A percentile compares a stretch with the other conserved stretches of the same genome.
Conservation (phyloP, 2,113 vertebrate genomes). For the Stercorarius parasiticus region DNA sequence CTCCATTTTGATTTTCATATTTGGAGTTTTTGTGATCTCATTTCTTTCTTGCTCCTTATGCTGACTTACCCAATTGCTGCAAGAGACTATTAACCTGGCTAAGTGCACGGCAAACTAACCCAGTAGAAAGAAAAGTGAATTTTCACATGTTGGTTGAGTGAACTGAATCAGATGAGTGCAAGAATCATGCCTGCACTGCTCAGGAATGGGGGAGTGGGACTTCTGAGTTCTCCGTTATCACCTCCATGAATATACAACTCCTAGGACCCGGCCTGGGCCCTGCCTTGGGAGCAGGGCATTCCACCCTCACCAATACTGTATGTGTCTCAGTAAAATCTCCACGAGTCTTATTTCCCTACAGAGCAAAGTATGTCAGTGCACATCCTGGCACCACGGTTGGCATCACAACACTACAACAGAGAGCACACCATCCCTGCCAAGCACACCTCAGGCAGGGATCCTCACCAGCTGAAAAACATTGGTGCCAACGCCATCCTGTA, state of each 20-base stretch:
- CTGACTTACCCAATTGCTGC: neutral
- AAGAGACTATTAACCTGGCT: neutral
- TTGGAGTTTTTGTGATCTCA: neutral
- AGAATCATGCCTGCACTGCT: neutral
- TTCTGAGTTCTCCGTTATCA: rapidly evolving
- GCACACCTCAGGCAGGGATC: neutral
- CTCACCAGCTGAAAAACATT: neutral
- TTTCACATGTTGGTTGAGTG: neutral
- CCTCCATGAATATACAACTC: neutral
- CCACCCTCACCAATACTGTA: neutral
- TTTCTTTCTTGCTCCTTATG: neutral
- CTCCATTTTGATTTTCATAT: neutral
- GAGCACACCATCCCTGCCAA: neutral
- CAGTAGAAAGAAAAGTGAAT: neutral
- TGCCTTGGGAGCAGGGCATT: neutral
- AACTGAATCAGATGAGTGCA: neutral
- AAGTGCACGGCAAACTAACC: neutral
- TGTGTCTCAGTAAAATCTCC: neutral
- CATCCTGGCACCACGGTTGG: neutral
- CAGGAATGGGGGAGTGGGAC: neutral
- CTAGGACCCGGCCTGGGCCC: neutral
- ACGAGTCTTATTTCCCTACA: neutral
- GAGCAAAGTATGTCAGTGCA: neutral
- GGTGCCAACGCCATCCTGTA: neutral
- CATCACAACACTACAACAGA: neutral